Base-by-base conservation (phyloP, 2,888 invertebrate genomes). In the Nephrocerus scutellatus region DNA sequence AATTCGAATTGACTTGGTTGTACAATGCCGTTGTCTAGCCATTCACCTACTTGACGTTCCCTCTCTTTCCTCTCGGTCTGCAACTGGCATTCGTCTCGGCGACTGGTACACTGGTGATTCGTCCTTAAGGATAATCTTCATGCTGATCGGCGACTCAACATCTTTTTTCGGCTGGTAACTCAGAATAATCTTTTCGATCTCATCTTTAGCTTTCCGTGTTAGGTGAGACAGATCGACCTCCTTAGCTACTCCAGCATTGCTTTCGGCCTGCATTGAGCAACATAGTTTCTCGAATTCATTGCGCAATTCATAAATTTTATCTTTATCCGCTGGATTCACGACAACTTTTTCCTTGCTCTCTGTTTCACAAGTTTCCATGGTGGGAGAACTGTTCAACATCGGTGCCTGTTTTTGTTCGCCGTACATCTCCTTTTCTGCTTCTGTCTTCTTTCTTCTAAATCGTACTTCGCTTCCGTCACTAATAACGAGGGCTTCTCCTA, bases 341-440 rank as follows among this genome's bases (percentile, higher is more conserved):
- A n/a, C n/a, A 25, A 10, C n/a, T 25, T 8, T 7, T 10, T 14
- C 24, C 24, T 23, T 13, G 13, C 24, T 16, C 4, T 32, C 32
- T n/a, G 32, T 21, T 23, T 32, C 15, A 32, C 22, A 23, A 22
- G 22, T 16, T 23, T 32, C 32, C 22, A 21, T 31, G 23, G 12
- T 22, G 10, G 15, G 22, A 14, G 22, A 32, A 32, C 14, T 32
- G 32, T 23, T 32, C 15, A 23, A 32, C 32, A 15, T 32, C 20
- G 13, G 25, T 14, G 12, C 25, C 25, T 14, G 10, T 6, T 32
- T 12, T 15, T 22, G 32, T 23, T 32, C 16, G 3, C 16, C 32
- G 15, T 3, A 5, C 13, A 10, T 9, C 22, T n/a, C 14, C 5
- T 14, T 23, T 21, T 32, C 23, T 20, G 14, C 23, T 15, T 14